These are phyloP conservation scores for Nymphalis io DNA, from an alignment of 1,140 invertebrate species.

Conservation along the genomic window DNA sequence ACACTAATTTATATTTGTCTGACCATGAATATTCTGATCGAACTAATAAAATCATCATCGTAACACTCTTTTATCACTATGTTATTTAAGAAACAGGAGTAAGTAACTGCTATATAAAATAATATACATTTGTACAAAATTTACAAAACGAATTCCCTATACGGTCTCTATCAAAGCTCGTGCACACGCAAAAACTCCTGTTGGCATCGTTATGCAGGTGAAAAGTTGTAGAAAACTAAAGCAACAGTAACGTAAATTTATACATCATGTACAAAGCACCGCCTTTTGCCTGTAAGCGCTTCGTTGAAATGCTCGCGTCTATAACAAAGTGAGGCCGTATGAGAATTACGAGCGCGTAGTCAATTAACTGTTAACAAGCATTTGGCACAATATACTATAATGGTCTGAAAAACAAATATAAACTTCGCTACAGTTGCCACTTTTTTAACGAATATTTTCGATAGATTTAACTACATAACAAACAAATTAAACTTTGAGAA, in stretches of 20 bases:
- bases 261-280: neutral
- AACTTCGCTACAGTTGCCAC: neutral
- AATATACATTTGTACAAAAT: neutral
- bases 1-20: no score
- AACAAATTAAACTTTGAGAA: no score
- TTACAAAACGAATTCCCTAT: slow-evolving; percentile 4
- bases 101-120: no score
- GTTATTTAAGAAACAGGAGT: no score
- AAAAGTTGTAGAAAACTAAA: slow-evolving; percentile 7
- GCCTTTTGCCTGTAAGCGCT: slow-evolving; percentile 5
- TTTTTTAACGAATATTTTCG: neutral
- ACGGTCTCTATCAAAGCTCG: neutral
- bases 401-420: neutral
- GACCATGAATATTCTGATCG: no score
- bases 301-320: neutral
- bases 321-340: neutral
- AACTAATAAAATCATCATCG: no score
- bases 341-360: neutral
- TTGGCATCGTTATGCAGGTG: slow-evolving; percentile 5
- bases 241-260: neutral
- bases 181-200: neutral
- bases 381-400: slow-evolving; percentile 2
- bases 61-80: no score
- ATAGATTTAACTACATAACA: no score
- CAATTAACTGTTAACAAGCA: neutral